These are phyloP conservation scores for Apis florea DNA, from an alignment of 1,140 invertebrate genomes.

Conservation along the genomic window DNA sequence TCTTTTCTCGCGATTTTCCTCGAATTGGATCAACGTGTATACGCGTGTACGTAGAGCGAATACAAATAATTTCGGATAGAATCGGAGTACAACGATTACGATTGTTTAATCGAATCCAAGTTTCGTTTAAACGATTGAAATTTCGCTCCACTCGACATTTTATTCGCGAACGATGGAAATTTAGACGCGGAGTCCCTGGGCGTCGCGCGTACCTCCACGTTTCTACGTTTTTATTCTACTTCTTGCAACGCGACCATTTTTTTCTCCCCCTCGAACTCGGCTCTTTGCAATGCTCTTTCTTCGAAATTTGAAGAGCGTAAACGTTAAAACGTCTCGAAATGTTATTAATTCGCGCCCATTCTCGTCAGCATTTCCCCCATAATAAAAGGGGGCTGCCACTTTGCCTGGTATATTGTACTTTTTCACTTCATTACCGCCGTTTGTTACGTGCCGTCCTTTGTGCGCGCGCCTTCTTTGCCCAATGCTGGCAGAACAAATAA, in stretches of 20 bases:
- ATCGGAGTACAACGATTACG: too few relatives aligned
- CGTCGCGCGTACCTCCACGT: too few relatives aligned
- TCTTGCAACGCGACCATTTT: neutral
- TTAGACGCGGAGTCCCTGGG: neutral
- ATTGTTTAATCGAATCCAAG: too few relatives aligned
- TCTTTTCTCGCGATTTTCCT: too few relatives aligned
- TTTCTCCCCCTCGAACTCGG: too few relatives aligned
- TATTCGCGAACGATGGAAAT: neutral
- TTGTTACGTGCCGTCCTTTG: constrained; percentile 4
- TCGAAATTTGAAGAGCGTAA: neutral
- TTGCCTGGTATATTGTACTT: neutral
- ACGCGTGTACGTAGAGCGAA: too few relatives aligned
- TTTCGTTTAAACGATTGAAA: neutral
- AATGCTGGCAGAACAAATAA: neutral
- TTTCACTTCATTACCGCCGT: constrained; percentile 6
- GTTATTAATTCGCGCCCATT: constrained; percentile 21
- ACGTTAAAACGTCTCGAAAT: constrained; percentile 29
- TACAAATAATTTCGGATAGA: too few relatives aligned
- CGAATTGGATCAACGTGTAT: too few relatives aligned
- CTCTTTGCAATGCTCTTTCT: neutral
- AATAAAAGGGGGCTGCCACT: neutral
- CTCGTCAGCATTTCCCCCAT: neutral
- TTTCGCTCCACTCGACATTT: neutral
- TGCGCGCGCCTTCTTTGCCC: neutral
- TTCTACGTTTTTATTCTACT: neutral